Percentiles rank a stretch among this genome's conserved stretches.
These are phyloP conservation scores for Muscicapa comitata DNA, from an alignment of 2,797 vertebrate genomes.

Conservation along the genomic window DNA sequence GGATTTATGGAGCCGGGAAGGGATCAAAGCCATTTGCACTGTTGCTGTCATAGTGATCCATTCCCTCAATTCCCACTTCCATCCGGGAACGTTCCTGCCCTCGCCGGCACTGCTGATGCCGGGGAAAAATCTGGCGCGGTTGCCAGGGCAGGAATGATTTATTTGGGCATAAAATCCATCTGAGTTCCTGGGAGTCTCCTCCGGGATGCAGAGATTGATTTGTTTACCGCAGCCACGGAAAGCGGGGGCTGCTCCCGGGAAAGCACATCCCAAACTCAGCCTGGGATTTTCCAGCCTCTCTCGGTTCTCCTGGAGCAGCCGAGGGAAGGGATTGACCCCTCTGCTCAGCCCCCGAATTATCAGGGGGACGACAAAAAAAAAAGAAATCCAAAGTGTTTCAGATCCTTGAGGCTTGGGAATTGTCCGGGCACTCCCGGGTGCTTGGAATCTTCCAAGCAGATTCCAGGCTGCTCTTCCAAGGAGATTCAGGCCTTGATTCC, in stretches of 20 bases:
- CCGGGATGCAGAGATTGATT: neutral
- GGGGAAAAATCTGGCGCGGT: neutral
- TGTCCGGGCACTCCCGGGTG: fast-evolving
- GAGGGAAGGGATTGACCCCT: neutral
- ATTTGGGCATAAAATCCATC: neutral
- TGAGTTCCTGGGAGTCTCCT: neutral
- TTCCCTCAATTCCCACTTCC: neutral
- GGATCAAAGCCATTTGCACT: neutral
- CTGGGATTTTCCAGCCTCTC: neutral
- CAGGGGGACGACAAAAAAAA: fast-evolving
- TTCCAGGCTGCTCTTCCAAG: neutral
- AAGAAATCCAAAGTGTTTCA: fast-evolving
- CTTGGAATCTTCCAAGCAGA: neutral
- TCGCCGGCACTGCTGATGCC: neutral
- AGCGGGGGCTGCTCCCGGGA: neutral
- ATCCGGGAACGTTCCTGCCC: neutral
- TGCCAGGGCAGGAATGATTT: neutral
- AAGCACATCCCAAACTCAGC: neutral
- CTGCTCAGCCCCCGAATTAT: fast-evolving
- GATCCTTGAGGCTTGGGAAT: neutral
- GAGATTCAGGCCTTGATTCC: neutral
- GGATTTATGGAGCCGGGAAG: neutral
- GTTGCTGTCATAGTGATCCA: neutral
- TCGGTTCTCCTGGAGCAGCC: neutral
- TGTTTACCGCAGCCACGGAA: neutral